A percentile compares a stretch with the other conserved stretches of the same genome.
Evolutionary conservation across 2,888 invertebrate species (phyloP).

Genomic region (Ethmia dodecea): DNA sequence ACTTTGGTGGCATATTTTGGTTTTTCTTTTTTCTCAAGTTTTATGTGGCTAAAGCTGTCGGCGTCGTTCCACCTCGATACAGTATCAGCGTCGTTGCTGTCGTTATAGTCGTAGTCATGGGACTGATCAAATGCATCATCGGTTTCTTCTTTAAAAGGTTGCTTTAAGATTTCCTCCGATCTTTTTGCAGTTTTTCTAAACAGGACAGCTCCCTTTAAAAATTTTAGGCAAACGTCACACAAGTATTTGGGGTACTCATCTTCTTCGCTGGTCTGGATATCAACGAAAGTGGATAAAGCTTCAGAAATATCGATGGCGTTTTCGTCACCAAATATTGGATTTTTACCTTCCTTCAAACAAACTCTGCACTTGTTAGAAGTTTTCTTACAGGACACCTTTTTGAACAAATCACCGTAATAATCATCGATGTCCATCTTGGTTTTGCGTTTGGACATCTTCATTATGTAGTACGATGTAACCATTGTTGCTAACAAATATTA

Average conservation of each 20-base stretch:
- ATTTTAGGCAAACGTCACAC: constrained; percentile 43
- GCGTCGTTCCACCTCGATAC: constrained; percentile 20
- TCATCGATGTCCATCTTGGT: constrained; percentile 12
- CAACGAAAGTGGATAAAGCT: constrained; percentile 26
- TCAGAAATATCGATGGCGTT: constrained; percentile 15
- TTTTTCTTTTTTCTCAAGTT: constrained; percentile 17
- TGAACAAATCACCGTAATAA: constrained; percentile 16
- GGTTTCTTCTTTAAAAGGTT: constrained; percentile 29
- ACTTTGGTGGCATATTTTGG: constrained; percentile 29
- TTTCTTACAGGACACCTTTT: constrained; percentile 3
- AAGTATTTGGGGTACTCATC: constrained; percentile 44
- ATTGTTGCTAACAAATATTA: no score
- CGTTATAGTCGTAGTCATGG: constrained; percentile 23
- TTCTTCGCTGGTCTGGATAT: constrained; percentile 34
- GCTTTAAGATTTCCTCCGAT: constrained; percentile 36
- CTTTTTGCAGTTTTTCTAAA: constrained; percentile 47
- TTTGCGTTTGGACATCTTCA: constrained; percentile 16
- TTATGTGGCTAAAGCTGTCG: constrained; percentile 7
- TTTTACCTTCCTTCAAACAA: constrained; percentile 25
- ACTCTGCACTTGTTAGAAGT: constrained; percentile 20
- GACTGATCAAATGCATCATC: constrained; percentile 13
- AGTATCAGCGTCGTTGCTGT: constrained; percentile 23
- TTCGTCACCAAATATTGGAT: constrained; percentile 24
- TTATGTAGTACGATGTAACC: constrained; percentile 25
- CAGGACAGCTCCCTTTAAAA: constrained; percentile 39